A percentile compares a stretch with the other conserved stretches of the same genome.
phyloP scores from a whole-genome alignment of 2,888 invertebrate species.

The Nemotelus pantherinus region DNA sequence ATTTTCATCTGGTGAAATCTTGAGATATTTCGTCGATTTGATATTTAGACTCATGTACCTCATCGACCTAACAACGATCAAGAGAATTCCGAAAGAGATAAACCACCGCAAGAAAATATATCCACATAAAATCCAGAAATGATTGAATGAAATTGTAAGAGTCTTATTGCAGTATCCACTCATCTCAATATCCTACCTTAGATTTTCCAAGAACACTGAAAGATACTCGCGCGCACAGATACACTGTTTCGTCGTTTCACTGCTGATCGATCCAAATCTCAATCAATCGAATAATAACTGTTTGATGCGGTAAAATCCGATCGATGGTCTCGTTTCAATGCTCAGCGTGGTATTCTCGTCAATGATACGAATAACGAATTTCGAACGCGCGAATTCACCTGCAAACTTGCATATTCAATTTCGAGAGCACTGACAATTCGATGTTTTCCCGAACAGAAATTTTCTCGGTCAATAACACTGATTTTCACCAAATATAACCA shows the following conservation, averaged over 20 bases:
- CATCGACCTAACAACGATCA: no score
- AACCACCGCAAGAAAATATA: no score
- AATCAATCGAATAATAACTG: constrained; percentile 9
- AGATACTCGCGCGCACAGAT: background rate
- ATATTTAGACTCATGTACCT: no score
- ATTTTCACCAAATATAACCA: background rate
- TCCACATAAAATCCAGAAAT: no score
- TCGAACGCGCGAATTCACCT: constrained; percentile 9
- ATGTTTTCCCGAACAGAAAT: background rate
- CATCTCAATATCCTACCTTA: constrained; percentile 7
- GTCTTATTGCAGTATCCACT: no score
- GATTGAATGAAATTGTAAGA: no score
- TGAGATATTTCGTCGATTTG: no score
- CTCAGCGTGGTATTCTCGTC: background rate
- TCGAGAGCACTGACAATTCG: constrained; percentile 7
- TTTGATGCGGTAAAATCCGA: constrained; percentile 17
- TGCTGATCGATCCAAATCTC: constrained; percentile 4
- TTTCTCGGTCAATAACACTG: constrained; percentile 8
- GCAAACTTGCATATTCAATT: background rate
- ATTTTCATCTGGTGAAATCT: no score
- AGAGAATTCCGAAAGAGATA: no score
- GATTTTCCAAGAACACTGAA: background rate
- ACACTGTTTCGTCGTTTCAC: background rate
- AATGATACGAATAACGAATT: background rate
- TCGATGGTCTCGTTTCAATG: constrained; percentile 18